These are phyloP conservation scores for Nyctereutes procyonoides DNA, from an alignment of 2,113 vertebrate genomes.

Conservation along the genomic window DNA sequence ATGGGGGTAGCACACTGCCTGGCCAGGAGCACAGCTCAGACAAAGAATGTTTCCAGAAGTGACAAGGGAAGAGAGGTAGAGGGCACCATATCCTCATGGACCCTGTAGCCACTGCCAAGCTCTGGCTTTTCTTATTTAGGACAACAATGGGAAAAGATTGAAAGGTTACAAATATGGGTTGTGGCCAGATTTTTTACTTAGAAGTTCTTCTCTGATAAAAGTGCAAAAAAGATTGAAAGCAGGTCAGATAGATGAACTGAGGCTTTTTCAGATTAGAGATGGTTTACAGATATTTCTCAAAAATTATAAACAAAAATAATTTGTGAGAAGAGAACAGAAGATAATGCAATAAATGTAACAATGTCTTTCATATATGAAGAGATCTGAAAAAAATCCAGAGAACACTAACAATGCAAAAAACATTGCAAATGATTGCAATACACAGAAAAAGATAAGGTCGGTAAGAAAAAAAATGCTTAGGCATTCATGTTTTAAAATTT, in stretches of 20 bases:
- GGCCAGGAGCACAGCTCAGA: not conserved
- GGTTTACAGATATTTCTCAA: not conserved
- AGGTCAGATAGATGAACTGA: not conserved
- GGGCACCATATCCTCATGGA: fast-evolving
- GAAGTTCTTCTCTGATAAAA: not conserved
- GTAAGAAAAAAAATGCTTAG: not conserved
- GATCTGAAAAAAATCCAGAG: not conserved
- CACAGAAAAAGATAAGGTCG: not conserved
- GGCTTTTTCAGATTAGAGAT: not conserved
- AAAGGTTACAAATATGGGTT: not conserved
- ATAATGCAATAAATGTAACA: not conserved
- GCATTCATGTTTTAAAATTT: not conserved
- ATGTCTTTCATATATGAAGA: not conserved
- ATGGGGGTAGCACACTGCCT: fast-evolving
- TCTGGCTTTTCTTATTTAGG: not conserved
- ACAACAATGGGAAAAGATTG: not conserved
- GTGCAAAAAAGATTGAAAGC: not conserved
- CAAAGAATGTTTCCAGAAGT: not conserved
- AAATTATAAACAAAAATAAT: constrained; percentile 5
- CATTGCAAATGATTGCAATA: not conserved
- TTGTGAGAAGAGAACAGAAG: not conserved
- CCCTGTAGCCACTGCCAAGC: no score
- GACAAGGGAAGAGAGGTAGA: no score
- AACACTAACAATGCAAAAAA: constrained; percentile 11
- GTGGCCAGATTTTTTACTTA: not conserved